Base-by-base conservation (phyloP, 1,140 invertebrate genomes). In the Habropoda laboriosa region DNA sequence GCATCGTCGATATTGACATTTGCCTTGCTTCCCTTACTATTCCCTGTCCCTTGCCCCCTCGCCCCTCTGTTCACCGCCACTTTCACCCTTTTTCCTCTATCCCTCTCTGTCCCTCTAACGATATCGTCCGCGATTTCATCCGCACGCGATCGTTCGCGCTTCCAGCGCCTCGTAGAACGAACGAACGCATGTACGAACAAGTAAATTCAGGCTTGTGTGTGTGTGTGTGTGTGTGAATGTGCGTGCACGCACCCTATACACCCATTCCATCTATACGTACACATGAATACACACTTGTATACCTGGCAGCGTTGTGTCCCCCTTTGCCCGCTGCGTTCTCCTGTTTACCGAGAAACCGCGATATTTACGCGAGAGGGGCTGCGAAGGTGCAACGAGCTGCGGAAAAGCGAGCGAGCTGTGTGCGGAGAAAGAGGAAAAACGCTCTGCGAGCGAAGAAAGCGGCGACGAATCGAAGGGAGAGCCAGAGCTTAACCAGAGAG, bases 1-100 rank as follows among this genome's bases (percentile, higher is more conserved):
- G 87, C 88, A 89, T 87, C 83, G 87, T 80, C 89, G 88, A 91
- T 91, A 91, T 89, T 91, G 91, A 91, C 91, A 92, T 92, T 92
- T 91, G 90, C 89, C 89, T 90, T 90, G 89, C 87, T 67, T 86
- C 80, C 83, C 82, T 85, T 74, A 57, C 82, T 77, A 81, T 67
- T 47, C 70, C 67, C 18, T n/a, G 64, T 24, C 38, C 49, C 45
- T 38, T 27, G n/a, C 55, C 64, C 68, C 47, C 78, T 42, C 30
- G 10, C 8, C 18, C 49, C 13, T 30, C 8, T 1, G 16, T 27
- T 10, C 24, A 10, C 24, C 27, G 10, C 7, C 45, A 12, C 4
- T 49, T 49, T 35, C 51, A 27, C 53, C 51, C 57, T 53, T 60
- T 66, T 67, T 63, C 49, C 70, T 42, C 53, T 67, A n/a, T 73